Conservation (phyloP, 2,888 invertebrate genomes). For the Lampropteryx suffumata region DNA sequence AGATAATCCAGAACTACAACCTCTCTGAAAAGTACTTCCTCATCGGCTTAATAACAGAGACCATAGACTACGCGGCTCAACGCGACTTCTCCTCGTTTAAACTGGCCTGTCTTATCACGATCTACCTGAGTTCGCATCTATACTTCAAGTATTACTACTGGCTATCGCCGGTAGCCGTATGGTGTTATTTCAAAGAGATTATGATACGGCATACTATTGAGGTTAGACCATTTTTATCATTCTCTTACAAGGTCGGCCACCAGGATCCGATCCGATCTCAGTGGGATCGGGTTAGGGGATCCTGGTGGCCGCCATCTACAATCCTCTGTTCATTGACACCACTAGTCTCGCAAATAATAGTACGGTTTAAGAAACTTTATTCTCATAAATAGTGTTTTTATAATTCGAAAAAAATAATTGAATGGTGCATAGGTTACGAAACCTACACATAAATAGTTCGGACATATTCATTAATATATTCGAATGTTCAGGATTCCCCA, state of each 20-base stretch:
- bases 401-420: too few species aligned
- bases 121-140: conserved; percentile 60
- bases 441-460: too few species aligned
- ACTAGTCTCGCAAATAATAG: too few species aligned
- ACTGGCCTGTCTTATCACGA: conserved; percentile 57
- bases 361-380: too few species aligned
- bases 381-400: too few species aligned
- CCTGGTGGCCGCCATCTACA: too few species aligned
- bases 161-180: conserved; percentile 55
- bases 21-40: conserved; percentile 61
- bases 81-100: conserved; percentile 57
- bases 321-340: too few species aligned
- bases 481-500: conserved; percentile 64
- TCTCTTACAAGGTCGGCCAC: too few species aligned
- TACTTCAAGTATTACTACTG: conserved; percentile 71
- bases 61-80: conserved; percentile 64
- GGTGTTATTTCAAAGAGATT: conserved; percentile 67
- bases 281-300: too few species aligned
- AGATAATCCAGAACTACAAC: conserved; percentile 52
- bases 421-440: too few species aligned
- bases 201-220: conserved; percentile 70
- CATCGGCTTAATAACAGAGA: conserved; percentile 50
- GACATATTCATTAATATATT: too few species aligned
- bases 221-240: conserved; percentile 38
- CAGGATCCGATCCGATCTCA: too few species aligned